Conservation (phyloP, 1,140 invertebrate genomes). For the Euura lappo region DNA sequence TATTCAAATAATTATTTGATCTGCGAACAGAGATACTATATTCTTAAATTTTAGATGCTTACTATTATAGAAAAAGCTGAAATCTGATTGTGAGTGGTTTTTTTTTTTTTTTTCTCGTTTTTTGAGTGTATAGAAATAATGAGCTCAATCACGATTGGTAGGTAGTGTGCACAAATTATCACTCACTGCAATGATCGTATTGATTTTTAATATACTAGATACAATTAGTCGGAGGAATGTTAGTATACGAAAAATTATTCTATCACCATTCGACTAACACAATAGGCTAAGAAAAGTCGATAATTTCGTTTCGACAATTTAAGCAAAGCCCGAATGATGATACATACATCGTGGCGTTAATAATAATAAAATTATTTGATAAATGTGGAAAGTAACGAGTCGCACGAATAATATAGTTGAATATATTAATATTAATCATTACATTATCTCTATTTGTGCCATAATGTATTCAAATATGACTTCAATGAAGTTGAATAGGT, state of each 20-base stretch:
- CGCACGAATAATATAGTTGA: neutral
- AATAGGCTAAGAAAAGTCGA: too few relatives aligned
- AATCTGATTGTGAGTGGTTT: neutral
- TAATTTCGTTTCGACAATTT: too few relatives aligned
- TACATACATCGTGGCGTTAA: too few relatives aligned
- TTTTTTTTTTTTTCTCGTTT: too few relatives aligned
- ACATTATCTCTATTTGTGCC: neutral
- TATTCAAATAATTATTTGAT: too few relatives aligned
- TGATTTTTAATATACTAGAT: too few relatives aligned
- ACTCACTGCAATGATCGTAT: neutral
- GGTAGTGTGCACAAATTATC: neutral
- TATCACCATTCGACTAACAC: too few relatives aligned
- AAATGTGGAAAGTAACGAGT: neutral
- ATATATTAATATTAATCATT: neutral
- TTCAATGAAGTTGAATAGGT: neutral
- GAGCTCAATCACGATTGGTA: neutral
- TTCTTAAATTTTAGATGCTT: neutral
- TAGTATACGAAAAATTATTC: too few relatives aligned
- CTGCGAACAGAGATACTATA: too few relatives aligned
- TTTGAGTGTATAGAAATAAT: conserved; percentile 2
- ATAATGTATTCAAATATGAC: neutral
- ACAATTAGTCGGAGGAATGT: too few relatives aligned
- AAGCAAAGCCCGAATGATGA: too few relatives aligned
- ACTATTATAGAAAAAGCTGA: neutral
- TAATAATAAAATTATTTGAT: too few relatives aligned